phyloP scores from a whole-genome alignment of 2,797 vertebrate species.

The Crenuchus spilurus region DNA sequence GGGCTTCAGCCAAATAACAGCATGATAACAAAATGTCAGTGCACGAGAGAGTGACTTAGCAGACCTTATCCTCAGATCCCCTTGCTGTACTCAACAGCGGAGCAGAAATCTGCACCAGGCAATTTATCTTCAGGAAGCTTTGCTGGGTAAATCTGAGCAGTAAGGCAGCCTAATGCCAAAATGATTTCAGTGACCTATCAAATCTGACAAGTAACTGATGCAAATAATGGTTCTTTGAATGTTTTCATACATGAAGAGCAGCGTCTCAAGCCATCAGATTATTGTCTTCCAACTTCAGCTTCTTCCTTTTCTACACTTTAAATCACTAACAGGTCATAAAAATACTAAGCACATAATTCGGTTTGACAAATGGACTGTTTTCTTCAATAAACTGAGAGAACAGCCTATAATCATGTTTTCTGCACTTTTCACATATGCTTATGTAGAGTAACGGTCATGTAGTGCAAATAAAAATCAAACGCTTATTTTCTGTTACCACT shows the following conservation, averaged over 20 bases:
- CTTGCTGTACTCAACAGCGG: constrained; percentile 42
- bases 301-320: neutral
- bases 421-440: neutral
- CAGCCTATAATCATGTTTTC: neutral
- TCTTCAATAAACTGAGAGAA: neutral
- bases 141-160: constrained; percentile 27
- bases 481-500: no score
- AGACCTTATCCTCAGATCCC: constrained; percentile 55
- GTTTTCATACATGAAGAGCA: constrained; percentile 19
- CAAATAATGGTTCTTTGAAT: constrained; percentile 12
- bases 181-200: constrained; percentile 44
- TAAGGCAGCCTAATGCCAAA: constrained; percentile 37
- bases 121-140: constrained; percentile 54
- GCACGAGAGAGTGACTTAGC: constrained; percentile 47
- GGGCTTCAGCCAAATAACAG: constrained; percentile 53
- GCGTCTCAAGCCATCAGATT: constrained; percentile 4
- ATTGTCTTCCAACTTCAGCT: neutral
- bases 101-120: constrained; percentile 48
- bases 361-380: neutral
- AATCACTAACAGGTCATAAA: neutral
- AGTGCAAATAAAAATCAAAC: no score
- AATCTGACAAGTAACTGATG: constrained; percentile 36
- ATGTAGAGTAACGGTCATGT: no score
- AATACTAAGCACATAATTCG: neutral
- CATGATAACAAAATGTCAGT: constrained; percentile 54